Conservation (phyloP, 2,113 vertebrate genomes). For the Hiodon alosoides region DNA sequence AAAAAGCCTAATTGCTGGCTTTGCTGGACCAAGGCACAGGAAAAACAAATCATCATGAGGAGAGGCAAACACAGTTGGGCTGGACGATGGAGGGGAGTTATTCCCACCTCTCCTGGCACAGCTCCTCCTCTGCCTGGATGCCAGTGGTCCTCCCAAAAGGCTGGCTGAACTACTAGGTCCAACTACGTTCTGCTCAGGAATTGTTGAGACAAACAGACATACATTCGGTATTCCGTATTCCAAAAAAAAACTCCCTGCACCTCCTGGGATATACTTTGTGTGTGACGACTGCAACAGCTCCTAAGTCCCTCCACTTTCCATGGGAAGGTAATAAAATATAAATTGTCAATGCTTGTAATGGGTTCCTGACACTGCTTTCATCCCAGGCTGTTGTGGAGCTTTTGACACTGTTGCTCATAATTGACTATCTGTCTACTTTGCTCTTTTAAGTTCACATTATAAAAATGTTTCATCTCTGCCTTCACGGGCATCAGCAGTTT, state of each 20-base stretch:
- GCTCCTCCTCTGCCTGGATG: too few species aligned
- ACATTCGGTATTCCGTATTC: not conserved
- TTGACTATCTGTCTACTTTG: conserved; percentile 22
- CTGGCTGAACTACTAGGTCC: too few species aligned
- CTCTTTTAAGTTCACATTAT: conserved; percentile 16
- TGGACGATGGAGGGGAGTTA: too few species aligned
- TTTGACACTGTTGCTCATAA: conserved; percentile 13
- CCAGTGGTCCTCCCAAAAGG: not conserved
- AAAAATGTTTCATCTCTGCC: not conserved
- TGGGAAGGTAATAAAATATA: conserved; percentile 18
- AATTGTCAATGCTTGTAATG: conserved; percentile 10
- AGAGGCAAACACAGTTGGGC: too few species aligned
- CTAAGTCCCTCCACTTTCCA: conserved; percentile 5
- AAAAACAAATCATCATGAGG: too few species aligned
- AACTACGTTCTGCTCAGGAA: too few species aligned
- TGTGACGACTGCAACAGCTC: not conserved
- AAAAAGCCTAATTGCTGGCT: too few species aligned
- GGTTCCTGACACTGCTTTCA: conserved; percentile 14
- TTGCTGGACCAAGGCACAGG: too few species aligned
- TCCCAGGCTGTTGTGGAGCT: not conserved
- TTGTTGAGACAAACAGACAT: too few species aligned
- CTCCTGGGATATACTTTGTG: not conserved
- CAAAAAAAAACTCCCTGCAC: not conserved
- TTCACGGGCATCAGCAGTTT: conserved; percentile 7
- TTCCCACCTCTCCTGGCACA: too few species aligned